Base-by-base conservation (phyloP, 92 coral and sea anemone genomes). In the Porites cylindrica region DNA sequence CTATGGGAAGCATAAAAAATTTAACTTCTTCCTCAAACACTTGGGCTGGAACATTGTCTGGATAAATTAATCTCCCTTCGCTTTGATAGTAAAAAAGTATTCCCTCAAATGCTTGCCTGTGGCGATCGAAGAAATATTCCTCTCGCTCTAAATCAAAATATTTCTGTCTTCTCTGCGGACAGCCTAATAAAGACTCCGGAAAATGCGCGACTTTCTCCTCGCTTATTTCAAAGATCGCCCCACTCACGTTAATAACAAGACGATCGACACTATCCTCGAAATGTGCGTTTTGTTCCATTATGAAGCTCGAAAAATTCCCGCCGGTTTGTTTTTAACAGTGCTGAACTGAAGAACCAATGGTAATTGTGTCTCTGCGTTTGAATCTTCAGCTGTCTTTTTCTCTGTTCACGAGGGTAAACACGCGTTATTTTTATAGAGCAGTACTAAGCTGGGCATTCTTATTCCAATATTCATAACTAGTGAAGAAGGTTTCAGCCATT, bases 91-190 rank as follows among this genome's bases (percentile, higher is more conserved):
- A 95, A 61, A 95, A 95, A 82, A 95, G 66, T 52, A 95, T 95
- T 51, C 94, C 98, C 85, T 95, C 98, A 73, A 95, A 95, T 0
- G 98, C 98, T 75, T 93, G 94, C 50, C 98, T 79, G 85, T 95
- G 98, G n/a, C 98, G 98, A 71, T 95, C 98, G 77, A 95, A 95
- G 66, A 95, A 95, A 17, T 95, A 95, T 63, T 95, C 91, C 53
- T 91, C 86, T 51, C 96, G 81, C 65, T 66, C 52, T 7, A 84
- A 86, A 43, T 95, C 98, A 78, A 85, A 95, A 79, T 93, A 95
- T 80, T 86, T 91, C 2, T 66, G 81, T 81, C 98, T 75, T 75
- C 91, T 95, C 26, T 76, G 79, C 73, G 90, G 96, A 18, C 92
- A 93, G 13, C 98, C 98, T 3, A 95, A 92, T 1, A 95, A 75